Evolutionary conservation across 2,888 invertebrate species (phyloP).

Genomic region (Pseudococcus jackbeardsleyi): DNA sequence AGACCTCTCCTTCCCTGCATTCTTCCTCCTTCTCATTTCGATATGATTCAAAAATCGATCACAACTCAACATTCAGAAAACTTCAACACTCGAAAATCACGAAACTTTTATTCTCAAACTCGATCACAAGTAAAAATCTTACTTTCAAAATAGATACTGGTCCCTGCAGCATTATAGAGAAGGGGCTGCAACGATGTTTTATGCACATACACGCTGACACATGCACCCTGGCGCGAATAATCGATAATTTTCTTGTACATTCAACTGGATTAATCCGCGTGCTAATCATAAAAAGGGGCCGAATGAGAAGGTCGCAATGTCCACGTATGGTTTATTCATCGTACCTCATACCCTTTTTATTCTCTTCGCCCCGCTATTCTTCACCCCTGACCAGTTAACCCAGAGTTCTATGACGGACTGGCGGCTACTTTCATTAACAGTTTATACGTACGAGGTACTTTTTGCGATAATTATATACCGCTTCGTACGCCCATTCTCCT

Average conservation of each 20-base stretch:
- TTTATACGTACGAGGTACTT: not conserved
- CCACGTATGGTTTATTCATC: not conserved
- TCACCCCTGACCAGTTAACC: not conserved
- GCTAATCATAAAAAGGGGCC: conserved; percentile 13
- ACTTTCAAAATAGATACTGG: not conserved
- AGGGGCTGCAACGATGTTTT: not conserved
- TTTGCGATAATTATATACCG: not conserved
- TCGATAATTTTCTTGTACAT: conserved; percentile 58
- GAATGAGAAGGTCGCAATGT: conserved; percentile 5
- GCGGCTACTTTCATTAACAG: not conserved
- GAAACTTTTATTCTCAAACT: not conserved
- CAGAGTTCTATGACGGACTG: not conserved
- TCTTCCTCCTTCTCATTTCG: not conserved
- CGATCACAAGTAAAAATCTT: not conserved
- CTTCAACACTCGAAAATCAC: not conserved
- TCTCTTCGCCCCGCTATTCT: not conserved
- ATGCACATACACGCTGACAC: not conserved
- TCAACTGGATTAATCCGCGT: conserved; percentile 14
- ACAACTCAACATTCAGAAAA: not conserved
- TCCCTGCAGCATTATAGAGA: not conserved
- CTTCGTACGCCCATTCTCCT: not conserved
- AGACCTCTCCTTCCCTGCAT: not conserved
- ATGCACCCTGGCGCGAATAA: conserved; percentile 55
- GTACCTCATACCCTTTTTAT: not conserved
- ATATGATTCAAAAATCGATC: not conserved